Evolutionary conservation across 2,888 invertebrate species (phyloP).

Genomic region (Eristalis pertinax): DNA sequence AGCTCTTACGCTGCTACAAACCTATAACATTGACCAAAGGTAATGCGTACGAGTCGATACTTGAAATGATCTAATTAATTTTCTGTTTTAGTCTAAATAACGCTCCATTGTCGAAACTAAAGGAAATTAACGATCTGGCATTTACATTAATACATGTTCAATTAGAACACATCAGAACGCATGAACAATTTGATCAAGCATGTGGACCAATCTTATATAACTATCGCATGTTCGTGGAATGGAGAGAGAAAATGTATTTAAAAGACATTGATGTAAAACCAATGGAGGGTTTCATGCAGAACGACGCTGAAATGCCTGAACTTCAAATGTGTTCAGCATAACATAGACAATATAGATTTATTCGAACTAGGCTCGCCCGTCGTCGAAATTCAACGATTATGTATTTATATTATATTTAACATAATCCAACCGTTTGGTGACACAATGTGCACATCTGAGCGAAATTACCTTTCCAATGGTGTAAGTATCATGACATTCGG

Average conservation of each 20-base stretch:
- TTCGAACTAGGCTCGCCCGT: conserved; percentile 10
- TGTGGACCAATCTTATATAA: conserved; percentile 11
- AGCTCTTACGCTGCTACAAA: conserved; percentile 6
- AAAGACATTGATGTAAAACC: conserved; percentile 5
- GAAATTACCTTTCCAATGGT: too few species aligned
- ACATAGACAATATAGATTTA: neutral
- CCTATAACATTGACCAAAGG: conserved; percentile 29
- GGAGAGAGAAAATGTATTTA: conserved; percentile 27
- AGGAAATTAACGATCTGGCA: conserved; percentile 20
- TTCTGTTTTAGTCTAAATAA: conserved; percentile 1
- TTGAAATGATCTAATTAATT: neutral
- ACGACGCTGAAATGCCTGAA: neutral
- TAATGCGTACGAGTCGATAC: neutral
- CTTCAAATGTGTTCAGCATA: neutral
- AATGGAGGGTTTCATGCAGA: neutral
- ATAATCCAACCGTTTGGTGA: too few species aligned
- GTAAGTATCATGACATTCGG: too few species aligned
- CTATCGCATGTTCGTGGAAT: conserved; percentile 16
- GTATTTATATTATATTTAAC: too few species aligned
- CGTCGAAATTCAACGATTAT: too few species aligned
- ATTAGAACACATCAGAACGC: conserved; percentile 15
- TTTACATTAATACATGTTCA: conserved; percentile 21
- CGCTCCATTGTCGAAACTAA: conserved; percentile 2
- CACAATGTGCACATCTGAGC: too few species aligned
- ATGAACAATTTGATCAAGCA: conserved; percentile 33